Percentiles rank a stretch among this genome's conserved stretches.
Conservation (phyloP, 2,113 vertebrate species). For the Halcyon senegalensis region DNA sequence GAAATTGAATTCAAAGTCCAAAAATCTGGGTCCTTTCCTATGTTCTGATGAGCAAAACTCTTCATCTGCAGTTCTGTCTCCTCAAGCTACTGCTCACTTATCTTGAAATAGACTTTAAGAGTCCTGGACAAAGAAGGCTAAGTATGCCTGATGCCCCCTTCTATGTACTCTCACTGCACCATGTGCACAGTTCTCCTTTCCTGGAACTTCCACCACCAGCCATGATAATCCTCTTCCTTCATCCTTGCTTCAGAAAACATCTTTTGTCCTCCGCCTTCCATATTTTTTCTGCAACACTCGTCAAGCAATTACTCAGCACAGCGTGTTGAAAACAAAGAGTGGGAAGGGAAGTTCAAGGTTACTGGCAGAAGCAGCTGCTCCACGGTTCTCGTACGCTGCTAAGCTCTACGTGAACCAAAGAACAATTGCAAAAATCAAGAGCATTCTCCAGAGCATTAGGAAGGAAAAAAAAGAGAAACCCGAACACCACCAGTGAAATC, state of each 20-base stretch:
- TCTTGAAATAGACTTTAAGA: neutral
- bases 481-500: neutral
- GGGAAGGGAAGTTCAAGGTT: neutral
- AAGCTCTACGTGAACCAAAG: neutral
- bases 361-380: neutral
- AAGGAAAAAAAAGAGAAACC: neutral
- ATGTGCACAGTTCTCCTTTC: neutral
- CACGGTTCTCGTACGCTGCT: neutral
- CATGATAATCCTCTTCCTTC: neutral
- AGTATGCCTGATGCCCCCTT: neutral
- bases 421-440: neutral
- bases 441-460: neutral
- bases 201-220: neutral
- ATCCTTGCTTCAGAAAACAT: neutral
- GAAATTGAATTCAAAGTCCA: neutral
- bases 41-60: neutral
- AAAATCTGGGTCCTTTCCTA: neutral
- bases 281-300: neutral
- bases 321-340: neutral
- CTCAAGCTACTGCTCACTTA: neutral
- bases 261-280: neutral
- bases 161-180: neutral
- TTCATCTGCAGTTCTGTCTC: neutral
- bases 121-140: neutral
- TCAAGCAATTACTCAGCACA: neutral